Conservation (phyloP, 2,113 vertebrate species). For the Physeter macrocephalus region DNA sequence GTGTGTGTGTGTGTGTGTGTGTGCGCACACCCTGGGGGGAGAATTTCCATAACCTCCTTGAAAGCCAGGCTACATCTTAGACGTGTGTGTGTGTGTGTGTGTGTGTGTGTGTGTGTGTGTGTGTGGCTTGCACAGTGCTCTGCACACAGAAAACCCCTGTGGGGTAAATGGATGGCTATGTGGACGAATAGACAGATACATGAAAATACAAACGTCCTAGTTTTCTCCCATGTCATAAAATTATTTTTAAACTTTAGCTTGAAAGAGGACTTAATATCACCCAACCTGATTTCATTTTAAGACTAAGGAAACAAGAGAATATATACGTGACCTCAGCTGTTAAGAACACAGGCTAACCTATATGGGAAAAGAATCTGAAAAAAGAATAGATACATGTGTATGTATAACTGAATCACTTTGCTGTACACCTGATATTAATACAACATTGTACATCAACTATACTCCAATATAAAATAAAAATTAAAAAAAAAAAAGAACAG, state of each 20-base stretch:
- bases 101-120: not conserved
- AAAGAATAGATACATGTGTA: not conserved
- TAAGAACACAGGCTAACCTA: not conserved
- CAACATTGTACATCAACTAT: not conserved
- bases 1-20: not conserved
- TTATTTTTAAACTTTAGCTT: not conserved
- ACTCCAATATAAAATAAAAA: not conserved
- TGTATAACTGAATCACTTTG: not conserved
- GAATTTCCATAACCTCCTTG: not conserved
- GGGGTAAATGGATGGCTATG: too few relatives aligned
- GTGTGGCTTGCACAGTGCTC: not conserved
- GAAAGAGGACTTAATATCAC: not conserved
- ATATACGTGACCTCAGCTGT: not conserved
- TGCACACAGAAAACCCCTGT: not conserved
- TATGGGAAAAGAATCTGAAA: not conserved
- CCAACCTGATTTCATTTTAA: not conserved
- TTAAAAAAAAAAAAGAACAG: not conserved
- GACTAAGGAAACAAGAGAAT: not conserved
- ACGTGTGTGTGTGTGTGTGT: not conserved
- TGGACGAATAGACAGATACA: not conserved
- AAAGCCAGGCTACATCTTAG: slow-evolving; percentile 60
- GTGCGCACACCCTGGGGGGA: too few relatives aligned
- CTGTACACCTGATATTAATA: not conserved
- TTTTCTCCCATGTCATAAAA: not conserved
- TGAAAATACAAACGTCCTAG: not conserved